Evolutionary conservation across 2,888 invertebrate genomes (phyloP).

Genomic region (Thereva nobilitata): DNA sequence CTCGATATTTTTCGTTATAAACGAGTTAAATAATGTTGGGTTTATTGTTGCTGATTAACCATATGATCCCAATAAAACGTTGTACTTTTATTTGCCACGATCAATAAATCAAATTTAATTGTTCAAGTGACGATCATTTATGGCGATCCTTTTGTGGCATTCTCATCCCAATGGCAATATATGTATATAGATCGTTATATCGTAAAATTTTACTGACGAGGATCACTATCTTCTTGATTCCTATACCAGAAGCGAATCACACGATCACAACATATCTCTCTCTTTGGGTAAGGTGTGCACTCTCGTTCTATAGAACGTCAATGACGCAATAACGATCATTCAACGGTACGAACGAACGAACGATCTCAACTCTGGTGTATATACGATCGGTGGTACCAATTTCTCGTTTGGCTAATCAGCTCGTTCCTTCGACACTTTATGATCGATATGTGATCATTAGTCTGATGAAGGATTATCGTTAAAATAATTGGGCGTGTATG

Average conservation of each 20-base stretch:
- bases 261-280: too few relatives aligned
- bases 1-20: conserved; percentile 5
- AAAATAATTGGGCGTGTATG: conserved; percentile 31
- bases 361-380: too few relatives aligned
- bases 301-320: too few relatives aligned
- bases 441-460: conserved; percentile 34
- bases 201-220: conserved; percentile 30
- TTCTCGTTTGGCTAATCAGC: background rate
- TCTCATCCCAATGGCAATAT: background rate
- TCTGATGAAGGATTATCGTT: conserved; percentile 30
- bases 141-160: conserved; percentile 28
- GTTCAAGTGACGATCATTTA: conserved; percentile 24
- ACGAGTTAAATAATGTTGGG: background rate
- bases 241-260: too few relatives aligned
- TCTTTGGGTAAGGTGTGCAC: too few relatives aligned
- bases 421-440: conserved; percentile 22
- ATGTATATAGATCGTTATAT: background rate
- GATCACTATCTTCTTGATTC: background rate
- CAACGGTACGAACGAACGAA: too few relatives aligned
- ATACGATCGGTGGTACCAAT: too few relatives aligned
- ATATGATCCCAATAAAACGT: conserved; percentile 10
- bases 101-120: conserved; percentile 37
- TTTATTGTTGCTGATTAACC: conserved; percentile 30
- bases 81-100: conserved; percentile 19
- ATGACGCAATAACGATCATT: too few relatives aligned